Percentiles rank a stretch among this genome's conserved stretches.
Evolutionary conservation across 2,113 vertebrate species (phyloP).

Genomic region (Oplegnathus fasciatus): DNA sequence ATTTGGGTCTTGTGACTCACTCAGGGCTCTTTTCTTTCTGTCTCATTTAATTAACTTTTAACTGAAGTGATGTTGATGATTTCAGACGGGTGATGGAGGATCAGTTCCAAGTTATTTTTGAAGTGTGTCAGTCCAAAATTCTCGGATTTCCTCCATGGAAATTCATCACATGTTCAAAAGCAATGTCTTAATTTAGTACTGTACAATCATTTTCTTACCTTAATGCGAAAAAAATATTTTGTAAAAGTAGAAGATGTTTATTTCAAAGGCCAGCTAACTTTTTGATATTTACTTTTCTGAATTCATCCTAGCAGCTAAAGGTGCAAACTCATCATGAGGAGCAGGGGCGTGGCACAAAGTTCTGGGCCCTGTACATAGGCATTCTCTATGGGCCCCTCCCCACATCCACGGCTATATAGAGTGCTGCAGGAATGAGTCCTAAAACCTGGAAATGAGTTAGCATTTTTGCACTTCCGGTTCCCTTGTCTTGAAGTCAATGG

Average conservation of each 20-base stretch:
- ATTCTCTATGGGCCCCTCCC: too few species aligned
- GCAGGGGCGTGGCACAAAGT: too few species aligned
- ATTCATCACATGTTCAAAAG: neutral
- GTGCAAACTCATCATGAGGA: neutral
- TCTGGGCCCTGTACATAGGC: too few species aligned
- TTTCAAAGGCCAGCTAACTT: neutral
- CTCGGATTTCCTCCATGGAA: neutral
- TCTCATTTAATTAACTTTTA: slow-evolving; percentile 15
- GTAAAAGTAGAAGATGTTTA: neutral
- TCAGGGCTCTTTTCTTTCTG: neutral
- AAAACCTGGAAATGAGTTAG: too few species aligned
- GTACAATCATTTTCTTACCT: neutral
- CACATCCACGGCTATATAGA: too few species aligned
- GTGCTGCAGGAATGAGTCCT: too few species aligned
- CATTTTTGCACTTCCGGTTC: too few species aligned
- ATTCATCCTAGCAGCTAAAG: neutral
- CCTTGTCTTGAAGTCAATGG: too few species aligned
- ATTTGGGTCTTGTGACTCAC: neutral
- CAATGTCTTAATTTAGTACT: neutral
- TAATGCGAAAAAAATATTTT: neutral
- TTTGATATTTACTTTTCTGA: neutral
- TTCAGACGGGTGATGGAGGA: neutral
- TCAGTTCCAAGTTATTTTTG: fast-evolving
- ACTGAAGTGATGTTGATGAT: neutral
- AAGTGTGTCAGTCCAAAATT: too few species aligned